Evolutionary conservation across 2,797 vertebrate species (phyloP), one percentile per base, ranked within the genome.

Genomic region (Micrastur ruficollis): DNA sequence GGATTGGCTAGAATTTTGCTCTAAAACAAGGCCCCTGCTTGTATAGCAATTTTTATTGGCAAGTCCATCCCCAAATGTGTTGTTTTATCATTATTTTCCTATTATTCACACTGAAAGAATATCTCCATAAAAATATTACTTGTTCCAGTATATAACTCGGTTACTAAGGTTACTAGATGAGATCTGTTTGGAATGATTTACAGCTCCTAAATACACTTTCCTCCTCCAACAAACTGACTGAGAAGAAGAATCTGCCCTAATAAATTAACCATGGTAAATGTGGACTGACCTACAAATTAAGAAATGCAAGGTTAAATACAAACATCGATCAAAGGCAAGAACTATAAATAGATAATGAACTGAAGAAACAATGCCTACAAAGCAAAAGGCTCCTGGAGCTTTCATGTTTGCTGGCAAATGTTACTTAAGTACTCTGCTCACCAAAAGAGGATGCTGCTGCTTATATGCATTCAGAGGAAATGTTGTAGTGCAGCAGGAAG

Each of bases 301-400:
- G 91, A 96, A 97, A 97, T 92, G 84, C 91, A 96, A 97, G 96
- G 94, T 97, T 97, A 97, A 97, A 97, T 96, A 91, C 95, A 94
- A 94, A 76, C 93, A 96, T 97, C 14, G 21, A 94, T 97, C 94
- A 97, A 96, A 95, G 61, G 73, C 80, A 95, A 94, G 75, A 90
- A 75, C 94, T 94, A 95, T 97, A 94, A 97, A 97, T 96, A 96
- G 95, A 92, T 95, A 97, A 96, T 95, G 95, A 96, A 95, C 67
- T 95, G 80, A 93, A 95, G 91, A 95, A 96, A 92, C 95, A 93
- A 93, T 82, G 83, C 86, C 79, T 90, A 86, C 91, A 94, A 96
- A 96, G 86, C 89, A 90, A 91, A 95, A 96, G 59, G 38, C 63
- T 96, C 84, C 84, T 44, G 49, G 94, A 91, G 68, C 82, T 95